Evolutionary conservation across 2,113 vertebrate species (phyloP), one percentile per base, ranked within the genome.

Genomic region (Anolis sagrei): DNA sequence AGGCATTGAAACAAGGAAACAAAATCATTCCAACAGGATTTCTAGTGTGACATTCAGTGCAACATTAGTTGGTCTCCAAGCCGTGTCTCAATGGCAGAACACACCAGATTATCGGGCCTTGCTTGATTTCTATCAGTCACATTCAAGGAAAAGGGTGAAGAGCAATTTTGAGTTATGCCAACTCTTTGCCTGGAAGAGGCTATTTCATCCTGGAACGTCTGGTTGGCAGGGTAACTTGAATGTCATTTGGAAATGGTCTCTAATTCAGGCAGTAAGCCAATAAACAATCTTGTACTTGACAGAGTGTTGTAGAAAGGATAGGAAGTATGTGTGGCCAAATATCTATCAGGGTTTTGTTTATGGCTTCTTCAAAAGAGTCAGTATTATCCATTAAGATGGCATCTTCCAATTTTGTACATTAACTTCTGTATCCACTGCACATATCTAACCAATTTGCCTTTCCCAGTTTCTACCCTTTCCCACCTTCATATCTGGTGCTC

Each of bases 31-130:
- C 39, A 62, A 62, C 23, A 62, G 18, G 48, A 36, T 77, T 84
- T 77, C 83, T n/a, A 77, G 16, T 84, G 74, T 54, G 83, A 44
- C 29, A 16, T 84, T 84, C n/a, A 11, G 8, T 9, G 61, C n/a
- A 51, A 58, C 48, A n/a, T 11, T 48, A 48, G 11, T 49, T n/a
- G 34, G 18, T 58, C 64, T 48, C 25, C 76, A 70, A 70, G 32
- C n/a, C 2, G 5, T 58, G 23, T 18, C 44, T n/a, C 82, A 51
- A 51, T 11, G 11, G 16, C 21, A 32, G 44, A 29, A 79, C 34
- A 73, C 29, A 79, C 62, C 68, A 32, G 76, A 79, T 61, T 18
- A n/a, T 34, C 32, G 11, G 54, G 11, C 3, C 9, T 29, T 82
- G 34, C 49, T 21, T 18, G 48, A 5, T 32, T 25, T 61, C 68